Conservation (phyloP, 2,797 vertebrate species). For the Sebastes itinus region DNA sequence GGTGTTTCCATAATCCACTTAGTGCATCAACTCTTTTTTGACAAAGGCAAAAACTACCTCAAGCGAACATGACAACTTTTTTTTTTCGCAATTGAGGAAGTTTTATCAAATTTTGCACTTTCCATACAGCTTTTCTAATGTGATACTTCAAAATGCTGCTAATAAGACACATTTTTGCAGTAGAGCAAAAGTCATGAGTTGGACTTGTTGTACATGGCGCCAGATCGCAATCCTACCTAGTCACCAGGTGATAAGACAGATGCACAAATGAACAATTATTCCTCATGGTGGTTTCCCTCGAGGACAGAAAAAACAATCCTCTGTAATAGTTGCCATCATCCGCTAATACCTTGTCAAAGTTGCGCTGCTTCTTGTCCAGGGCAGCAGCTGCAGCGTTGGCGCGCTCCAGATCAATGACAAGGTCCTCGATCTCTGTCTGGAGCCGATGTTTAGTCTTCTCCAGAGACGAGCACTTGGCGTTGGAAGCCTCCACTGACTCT, state of each 20-base stretch:
- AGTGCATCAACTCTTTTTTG: too few species aligned
- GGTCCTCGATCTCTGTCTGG: constrained; percentile 93
- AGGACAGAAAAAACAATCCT: neutral
- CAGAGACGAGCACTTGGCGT: constrained; percentile 92
- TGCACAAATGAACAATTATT: neutral
- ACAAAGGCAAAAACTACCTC: too few species aligned
- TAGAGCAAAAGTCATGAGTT: neutral
- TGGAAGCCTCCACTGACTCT: constrained; percentile 88
- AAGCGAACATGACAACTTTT: too few species aligned
- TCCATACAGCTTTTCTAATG: too few species aligned
- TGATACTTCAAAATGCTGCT: too few species aligned
- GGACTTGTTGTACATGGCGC: neutral
- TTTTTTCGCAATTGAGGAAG: too few species aligned
- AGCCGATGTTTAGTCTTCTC: constrained; percentile 95
- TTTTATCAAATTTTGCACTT: too few species aligned
- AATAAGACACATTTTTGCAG: neutral
- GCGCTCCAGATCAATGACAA: constrained; percentile 89
- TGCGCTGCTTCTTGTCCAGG: constrained; percentile 94
- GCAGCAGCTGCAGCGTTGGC: constrained; percentile 86
- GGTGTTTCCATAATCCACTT: too few species aligned
- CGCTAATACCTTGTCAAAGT: constrained; percentile 86
- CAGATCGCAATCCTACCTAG: neutral
- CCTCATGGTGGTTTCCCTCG: neutral
- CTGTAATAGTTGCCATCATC: neutral
- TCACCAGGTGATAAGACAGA: neutral